Base-by-base conservation (phyloP, 2,888 invertebrate genomes). In the Carabus problematicus region DNA sequence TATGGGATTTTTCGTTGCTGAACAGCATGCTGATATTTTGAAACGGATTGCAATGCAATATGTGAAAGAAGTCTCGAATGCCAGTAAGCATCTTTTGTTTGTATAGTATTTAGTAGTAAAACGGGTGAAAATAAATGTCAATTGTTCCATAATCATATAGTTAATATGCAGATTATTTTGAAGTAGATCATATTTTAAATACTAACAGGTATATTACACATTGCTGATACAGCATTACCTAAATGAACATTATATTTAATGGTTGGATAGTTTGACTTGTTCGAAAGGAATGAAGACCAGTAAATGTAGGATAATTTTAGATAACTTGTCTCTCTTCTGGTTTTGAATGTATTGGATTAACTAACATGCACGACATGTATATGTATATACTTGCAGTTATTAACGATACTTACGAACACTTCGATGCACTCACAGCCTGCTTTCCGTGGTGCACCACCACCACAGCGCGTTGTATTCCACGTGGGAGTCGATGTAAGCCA, bases 1-100 rank as follows among this genome's bases (percentile, higher is more conserved):
- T 79, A 94, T 96, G 90, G 96, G 95, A 0, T 87, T 95, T 59
- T 95, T 95, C 82, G 89, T 95, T 1, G 90, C 90, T 11, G 92
- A 94, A 74, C 87, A 91, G 72, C 91, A 92, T 82, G 92, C 93
- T 0, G 91, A 91, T 73, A 90, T 92, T 79, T 83, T 95, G 68
- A 92, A 91, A 79, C 86, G 89, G 73, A 85, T 95, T 73, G 91
- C 94, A 1, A 85, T 90, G 74, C 89, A 91, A 77, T 94, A 92
- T 84, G 91, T 92, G 40, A 91, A 91, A 81, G 91, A 92, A 83
- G 89, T 93, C 12, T 88, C 90, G 60, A 88, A 89, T 76, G 85
- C 90, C 77, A 89, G 91, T 91, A 85, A 87, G 89, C 11, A 45
- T 45, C 14, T 14, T 45, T 12, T 45, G 7, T 12, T 12, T 45